Conservation (phyloP, 2,888 invertebrate species). For the Oligia latruncula region DNA sequence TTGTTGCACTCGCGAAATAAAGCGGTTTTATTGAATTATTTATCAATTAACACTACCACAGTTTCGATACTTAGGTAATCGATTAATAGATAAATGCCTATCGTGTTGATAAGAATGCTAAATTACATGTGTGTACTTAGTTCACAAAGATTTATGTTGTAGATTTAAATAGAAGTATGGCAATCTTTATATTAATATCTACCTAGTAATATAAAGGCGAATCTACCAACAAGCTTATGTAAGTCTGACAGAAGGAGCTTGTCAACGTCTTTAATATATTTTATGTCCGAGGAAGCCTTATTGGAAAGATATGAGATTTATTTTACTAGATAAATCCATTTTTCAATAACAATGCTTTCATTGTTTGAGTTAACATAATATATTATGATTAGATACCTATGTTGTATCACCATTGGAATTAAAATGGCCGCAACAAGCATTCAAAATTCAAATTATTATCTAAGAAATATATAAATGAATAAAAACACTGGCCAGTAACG, state of each 20-base stretch:
- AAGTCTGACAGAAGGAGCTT: neutral
- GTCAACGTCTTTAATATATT: neutral
- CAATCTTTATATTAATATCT: slow-evolving; percentile 12
- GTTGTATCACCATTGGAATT: neutral
- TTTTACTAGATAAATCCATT: neutral
- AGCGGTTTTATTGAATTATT: slow-evolving; percentile 53
- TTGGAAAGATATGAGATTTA: neutral
- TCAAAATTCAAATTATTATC: neutral
- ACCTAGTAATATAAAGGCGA: neutral
- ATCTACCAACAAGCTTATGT: slow-evolving; percentile 6
- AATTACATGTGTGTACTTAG: slow-evolving; percentile 29
- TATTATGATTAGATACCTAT: neutral
- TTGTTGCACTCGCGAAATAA: slow-evolving; percentile 48
- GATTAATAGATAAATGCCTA: slow-evolving; percentile 25
- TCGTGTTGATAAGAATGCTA: slow-evolving; percentile 35
- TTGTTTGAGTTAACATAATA: too few species aligned
- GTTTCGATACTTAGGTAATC: slow-evolving; percentile 31
- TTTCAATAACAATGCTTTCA: neutral
- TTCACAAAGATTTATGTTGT: slow-evolving; percentile 44
- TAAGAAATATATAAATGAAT: neutral
- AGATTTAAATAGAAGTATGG: slow-evolving; percentile 44
- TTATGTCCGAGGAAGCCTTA: neutral
- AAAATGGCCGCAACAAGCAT: neutral
- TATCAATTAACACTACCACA: slow-evolving; percentile 47
- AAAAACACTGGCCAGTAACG: slow-evolving; percentile 18